Base-by-base conservation (phyloP, 2,888 invertebrate species). In the Drosophila anomalata region DNA sequence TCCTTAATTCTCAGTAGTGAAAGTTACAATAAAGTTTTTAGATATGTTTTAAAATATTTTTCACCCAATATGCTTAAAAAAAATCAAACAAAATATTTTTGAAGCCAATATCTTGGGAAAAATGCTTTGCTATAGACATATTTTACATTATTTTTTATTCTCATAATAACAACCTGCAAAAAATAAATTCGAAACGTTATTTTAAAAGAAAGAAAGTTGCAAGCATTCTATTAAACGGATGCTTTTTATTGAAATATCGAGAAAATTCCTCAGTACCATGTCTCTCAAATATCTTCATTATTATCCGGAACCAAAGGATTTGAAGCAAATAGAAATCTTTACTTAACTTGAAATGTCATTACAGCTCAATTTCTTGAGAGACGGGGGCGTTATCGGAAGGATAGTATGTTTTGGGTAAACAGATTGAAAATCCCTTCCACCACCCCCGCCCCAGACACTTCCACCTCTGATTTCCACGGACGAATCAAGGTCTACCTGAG, bases 371-470 rank as follows among this genome's bases (percentile, higher is more conserved):
- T 52, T 39, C 48, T 5, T 41, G 36, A 33, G 24, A 36, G 41
- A 50, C 39, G 55, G 51, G 50, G 76, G 82, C 74, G 76, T 76
- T 68, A 73, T 52, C 39, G 52, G 53, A 67, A 71, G 68, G 88
- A 65, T 76, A 66, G 70, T 81, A 71, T 81, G 83, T 86, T 73
- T 79, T 82, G 83, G 77, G 81, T 88, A 88, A 87, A 88, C 77
- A 84, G 51, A 75, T 36, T 36, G 46, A 47, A 65, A 65, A 63
- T 78, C 73, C 56, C 66, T 75, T 68, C 52, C 51, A 33, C 22
- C 63, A 48, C 63, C 63, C 39, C 66, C 55, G 44, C 55, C 63
- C 39, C 24, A 22, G 51, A 44, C 44, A 44, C 41, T 72, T 53
- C 44, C 53, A 53, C 50, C 73, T 56, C 41, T n/a, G 53, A 56